Percentiles rank a stretch among this genome's conserved stretches.
Evolutionary conservation across 2,888 invertebrate species (phyloP).

Genomic region (Lepidocyrtinus sp.): DNA sequence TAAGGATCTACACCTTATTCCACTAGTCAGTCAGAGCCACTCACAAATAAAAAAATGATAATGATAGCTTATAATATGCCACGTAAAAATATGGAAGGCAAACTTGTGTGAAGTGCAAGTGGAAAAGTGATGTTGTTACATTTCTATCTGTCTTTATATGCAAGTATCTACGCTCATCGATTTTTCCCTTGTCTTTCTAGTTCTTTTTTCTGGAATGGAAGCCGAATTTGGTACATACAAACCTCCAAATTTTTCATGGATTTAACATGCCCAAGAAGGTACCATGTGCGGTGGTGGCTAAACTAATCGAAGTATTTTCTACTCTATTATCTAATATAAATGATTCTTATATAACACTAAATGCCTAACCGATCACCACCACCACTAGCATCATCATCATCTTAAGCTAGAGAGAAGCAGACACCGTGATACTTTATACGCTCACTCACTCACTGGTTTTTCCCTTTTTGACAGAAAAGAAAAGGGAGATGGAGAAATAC

Average conservation of each 20-base stretch:
- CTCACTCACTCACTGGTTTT: slow-evolving; percentile 29
- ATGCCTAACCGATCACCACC: not conserved
- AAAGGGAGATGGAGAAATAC: no score
- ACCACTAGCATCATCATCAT: slow-evolving; percentile 1
- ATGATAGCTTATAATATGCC: slow-evolving; percentile 39
- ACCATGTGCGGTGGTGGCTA: slow-evolving; percentile 43
- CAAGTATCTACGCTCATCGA: slow-evolving; percentile 37
- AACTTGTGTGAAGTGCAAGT: slow-evolving; percentile 26
- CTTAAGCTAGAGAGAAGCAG: no score
- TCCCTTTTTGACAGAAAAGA: slow-evolving; percentile 25
- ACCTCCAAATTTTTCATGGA: slow-evolving; percentile 48
- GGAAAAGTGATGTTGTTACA: slow-evolving; percentile 25
- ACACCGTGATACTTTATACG: no score
- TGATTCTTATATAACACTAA: slow-evolving; percentile 30
- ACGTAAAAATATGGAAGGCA: slow-evolving; percentile 22
- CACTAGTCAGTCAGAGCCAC: no score
- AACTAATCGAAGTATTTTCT: slow-evolving; percentile 44
- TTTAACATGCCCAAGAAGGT: slow-evolving; percentile 31
- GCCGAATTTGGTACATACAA: slow-evolving; percentile 31
- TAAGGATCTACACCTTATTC: slow-evolving; percentile 47
- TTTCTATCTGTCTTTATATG: slow-evolving; percentile 8
- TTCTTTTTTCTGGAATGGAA: slow-evolving; percentile 34
- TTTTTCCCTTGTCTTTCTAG: slow-evolving; percentile 32
- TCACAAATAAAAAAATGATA: no score
- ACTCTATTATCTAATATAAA: not conserved